Percentiles rank a stretch among this genome's conserved stretches.
Conservation (phyloP, 1,140 invertebrate species). For the Dolichoris vasculosae region DNA sequence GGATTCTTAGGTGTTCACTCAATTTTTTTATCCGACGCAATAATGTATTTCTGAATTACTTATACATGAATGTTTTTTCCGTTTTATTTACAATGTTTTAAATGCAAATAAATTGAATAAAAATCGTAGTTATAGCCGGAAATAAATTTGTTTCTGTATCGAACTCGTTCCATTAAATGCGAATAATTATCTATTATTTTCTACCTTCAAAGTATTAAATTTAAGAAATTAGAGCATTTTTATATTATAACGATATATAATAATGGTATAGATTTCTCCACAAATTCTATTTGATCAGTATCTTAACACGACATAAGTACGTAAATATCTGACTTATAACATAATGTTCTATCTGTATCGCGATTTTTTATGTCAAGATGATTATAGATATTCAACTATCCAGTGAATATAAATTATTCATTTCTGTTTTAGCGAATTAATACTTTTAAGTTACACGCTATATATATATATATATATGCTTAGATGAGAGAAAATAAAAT, state of each 20-base stretch:
- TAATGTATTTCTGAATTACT: background rate
- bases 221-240: background rate
- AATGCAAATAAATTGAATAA: background rate
- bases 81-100: background rate
- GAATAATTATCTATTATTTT: background rate
- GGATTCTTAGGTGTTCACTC: background rate
- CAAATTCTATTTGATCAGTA: background rate
- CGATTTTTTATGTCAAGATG: background rate
- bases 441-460: background rate
- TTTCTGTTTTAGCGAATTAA: background rate
- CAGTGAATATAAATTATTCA: slow-evolving; percentile 2
- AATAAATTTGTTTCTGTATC: background rate
- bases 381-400: background rate
- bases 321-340: background rate
- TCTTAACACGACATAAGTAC: background rate
- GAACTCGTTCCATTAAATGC: background rate
- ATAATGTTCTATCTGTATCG: background rate
- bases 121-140: background rate
- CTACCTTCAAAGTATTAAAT: background rate
- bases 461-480: background rate
- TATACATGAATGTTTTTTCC: background rate
- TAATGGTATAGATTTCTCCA: background rate
- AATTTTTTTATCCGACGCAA: background rate
- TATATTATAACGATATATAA: too few species aligned
- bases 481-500: background rate